A percentile compares a stretch with the other conserved stretches of the same genome.
phyloP scores from a whole-genome alignment of 2,113 vertebrate species.

The Arvicanthis niloticus region DNA sequence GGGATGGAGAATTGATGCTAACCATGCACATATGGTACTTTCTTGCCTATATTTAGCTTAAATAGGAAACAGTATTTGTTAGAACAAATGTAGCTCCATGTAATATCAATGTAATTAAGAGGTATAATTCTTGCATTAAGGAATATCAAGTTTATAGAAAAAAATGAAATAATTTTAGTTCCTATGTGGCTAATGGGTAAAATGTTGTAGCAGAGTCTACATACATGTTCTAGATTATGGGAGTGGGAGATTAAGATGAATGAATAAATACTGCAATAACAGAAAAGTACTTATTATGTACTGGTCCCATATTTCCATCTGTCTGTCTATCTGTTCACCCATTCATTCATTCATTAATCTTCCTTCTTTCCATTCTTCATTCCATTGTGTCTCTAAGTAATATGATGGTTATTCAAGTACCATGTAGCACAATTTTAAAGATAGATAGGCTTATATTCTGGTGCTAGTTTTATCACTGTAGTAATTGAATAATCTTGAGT shows the following conservation, averaged over 20 bases:
- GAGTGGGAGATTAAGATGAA: background rate
- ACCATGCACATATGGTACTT: rapidly evolving
- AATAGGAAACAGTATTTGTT: background rate
- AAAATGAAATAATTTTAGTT: background rate
- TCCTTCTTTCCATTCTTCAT: background rate
- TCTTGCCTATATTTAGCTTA: background rate
- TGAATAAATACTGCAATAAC: background rate
- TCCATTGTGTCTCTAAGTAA: background rate
- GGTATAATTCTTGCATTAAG: background rate
- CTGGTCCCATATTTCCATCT: background rate
- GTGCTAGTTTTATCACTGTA: background rate
- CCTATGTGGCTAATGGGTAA: too few relatives aligned
- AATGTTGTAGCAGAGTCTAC: background rate
- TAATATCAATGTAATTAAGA: background rate
- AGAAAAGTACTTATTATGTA: background rate
- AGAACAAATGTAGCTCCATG: background rate
- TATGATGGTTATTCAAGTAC: background rate
- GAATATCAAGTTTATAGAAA: background rate
- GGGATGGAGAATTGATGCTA: background rate
- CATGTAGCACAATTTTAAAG: background rate
- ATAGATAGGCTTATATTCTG: background rate
- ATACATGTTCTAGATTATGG: background rate
- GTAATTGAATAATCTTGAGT: background rate
- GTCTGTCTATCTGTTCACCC: rapidly evolving
- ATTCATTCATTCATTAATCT: too few relatives aligned